Base-by-base conservation (phyloP, 2,888 invertebrate genomes). In the Leptura quadrifasciata region DNA sequence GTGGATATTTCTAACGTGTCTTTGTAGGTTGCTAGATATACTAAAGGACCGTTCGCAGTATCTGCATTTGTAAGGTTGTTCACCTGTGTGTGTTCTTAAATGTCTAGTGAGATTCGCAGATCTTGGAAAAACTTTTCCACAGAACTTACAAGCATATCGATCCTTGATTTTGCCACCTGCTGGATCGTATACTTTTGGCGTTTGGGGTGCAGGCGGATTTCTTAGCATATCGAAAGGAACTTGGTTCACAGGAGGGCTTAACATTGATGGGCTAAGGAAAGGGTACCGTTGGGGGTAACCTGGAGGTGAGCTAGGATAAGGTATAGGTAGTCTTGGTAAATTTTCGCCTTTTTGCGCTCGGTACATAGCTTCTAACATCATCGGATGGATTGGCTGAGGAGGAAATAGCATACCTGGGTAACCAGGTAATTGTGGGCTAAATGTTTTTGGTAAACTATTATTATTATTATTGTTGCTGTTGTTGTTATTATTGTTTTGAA, bases 1-100 rank as follows among this genome's bases (percentile, higher is more conserved):
- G 91, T 99, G 99, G 82, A 99, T 99, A 89, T 99, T 99, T 81
- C 99, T 93, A 67, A 99, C 98, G 91, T 99, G 99, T 74, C 99
- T 93, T 89, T 99, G 98, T 77, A 99, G 93, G 88, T 99, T 99
- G 80, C 98, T 98, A 2, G 98, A 98, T 90, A 99, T 99, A 87
- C 98, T 98, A 91, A 99, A 99, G 80, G 97, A 98, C 81, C 99
- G 93, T 89, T 98, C 98, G 91, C 99, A 99, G 90, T 98, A 98
- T 90, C 98, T 97, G 91, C 99, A 99, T 89, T 97, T 97, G 91
- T 98, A 98, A 17, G 98, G 98, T 88, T 98, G 98, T 88, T 99
- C 99, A 72, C 99, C 99, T 4, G 99, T 99, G 89, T 99, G 99
- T 35, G 99, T 99, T 83, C 99, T 92, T 85, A 99, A 92, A 89